Conservation (phyloP, 2,888 invertebrate genomes). For the Agrilus mali region DNA sequence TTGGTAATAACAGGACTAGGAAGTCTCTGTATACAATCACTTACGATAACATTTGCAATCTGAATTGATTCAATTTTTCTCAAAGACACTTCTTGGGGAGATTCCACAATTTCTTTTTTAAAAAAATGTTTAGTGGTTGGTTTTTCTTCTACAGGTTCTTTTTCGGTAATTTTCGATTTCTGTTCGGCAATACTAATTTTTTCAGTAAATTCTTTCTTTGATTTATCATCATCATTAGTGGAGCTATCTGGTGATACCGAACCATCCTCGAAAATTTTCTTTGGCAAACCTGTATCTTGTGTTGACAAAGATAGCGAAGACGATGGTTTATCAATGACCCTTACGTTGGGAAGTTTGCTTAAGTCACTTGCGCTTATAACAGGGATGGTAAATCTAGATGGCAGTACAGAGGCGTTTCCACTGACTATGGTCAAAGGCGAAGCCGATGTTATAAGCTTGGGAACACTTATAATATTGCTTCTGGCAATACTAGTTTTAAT, state of each 20-base stretch:
- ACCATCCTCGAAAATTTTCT: conserved; percentile 51
- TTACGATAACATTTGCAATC: conserved; percentile 7
- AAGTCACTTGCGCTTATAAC: conserved; percentile 34
- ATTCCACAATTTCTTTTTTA: conserved; percentile 1
- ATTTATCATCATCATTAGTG: conserved; percentile 32
- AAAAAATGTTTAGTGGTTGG: conserved; percentile 1
- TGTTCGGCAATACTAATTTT: conserved; percentile 17
- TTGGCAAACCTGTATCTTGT: conserved; percentile 47
- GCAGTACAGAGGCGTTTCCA: conserved; percentile 29
- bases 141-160: conserved; percentile 22
- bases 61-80: conserved; percentile 9
- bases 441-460: conserved; percentile 26
- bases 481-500: conserved; percentile 20
- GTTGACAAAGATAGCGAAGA: conserved; percentile 39
- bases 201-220: conserved; percentile 22
- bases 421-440: conserved; percentile 31
- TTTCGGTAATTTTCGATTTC: conserved; percentile 14
- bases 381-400: conserved; percentile 30
- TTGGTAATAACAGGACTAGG: conserved; percentile 22
- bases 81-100: neutral
- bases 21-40: conserved; percentile 19
- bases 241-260: conserved; percentile 46
- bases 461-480: conserved; percentile 25
- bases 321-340: conserved; percentile 35
- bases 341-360: conserved; percentile 30